Evolutionary conservation across 2,113 vertebrate genomes (phyloP), one percentile per base, ranked within the genome.

Genomic region (Synodontis membranacea): DNA sequence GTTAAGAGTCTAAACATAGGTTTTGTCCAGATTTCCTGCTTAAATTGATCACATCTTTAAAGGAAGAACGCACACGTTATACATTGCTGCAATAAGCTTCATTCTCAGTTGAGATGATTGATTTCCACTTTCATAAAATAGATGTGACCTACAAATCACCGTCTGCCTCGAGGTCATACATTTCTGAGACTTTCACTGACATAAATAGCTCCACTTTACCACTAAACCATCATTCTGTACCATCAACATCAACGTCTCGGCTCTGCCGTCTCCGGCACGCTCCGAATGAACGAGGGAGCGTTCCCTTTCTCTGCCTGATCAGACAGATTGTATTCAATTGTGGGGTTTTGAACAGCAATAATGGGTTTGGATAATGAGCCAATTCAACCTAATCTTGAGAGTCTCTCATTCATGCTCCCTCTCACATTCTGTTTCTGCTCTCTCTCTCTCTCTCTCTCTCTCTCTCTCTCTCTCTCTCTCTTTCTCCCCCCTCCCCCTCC

Each of bases 341-440:
- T 60, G 37, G n/a, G 37, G 1, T 75, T 74, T 54, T 54, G 31
- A 37, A 60, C 81, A 68, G 60, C 28, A 83, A 74, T 74, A 84
- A 42, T 84, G 52, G 12, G 34, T 74, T 48, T 88, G 82, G 78
- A 75, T 66, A 82, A 75, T 76, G 78, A 75, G 83, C 19, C 21
- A 39, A 56, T 86, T 82, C 39, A 83, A 76, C 31, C 28, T 48
- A 50, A 23, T 10, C 56, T 39, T 76, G 23, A 76, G 46, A 78
- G 6, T 79, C 14, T 68, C 28, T 86, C 42, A 58, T 37, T 42
- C 4, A 28, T 14, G 31, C 34, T 64, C 23, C 58, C 9, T 70
- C 39, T 52, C 46, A 19, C 42, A 1, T n/a, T 25, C 37, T 42
- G 14, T 50, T n/a, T 64, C 46, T 31, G 23, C 54, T 31, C 34